These are phyloP conservation scores for Carpatolechia fugitivella DNA, from an alignment of 2,888 invertebrate genomes.

Conservation along the genomic window DNA sequence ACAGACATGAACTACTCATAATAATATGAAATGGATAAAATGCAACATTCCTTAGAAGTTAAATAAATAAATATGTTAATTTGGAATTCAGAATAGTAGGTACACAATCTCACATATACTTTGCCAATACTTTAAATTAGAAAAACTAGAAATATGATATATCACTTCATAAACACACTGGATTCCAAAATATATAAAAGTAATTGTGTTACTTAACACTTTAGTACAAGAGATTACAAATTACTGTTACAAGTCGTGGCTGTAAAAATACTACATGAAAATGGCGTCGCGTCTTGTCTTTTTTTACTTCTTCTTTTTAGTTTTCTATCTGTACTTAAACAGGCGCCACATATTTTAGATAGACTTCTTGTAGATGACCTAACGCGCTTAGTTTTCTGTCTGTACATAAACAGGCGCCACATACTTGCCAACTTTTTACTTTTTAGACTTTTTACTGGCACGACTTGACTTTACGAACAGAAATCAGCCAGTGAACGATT, in stretches of 20 bases:
- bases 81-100: constrained; percentile 27
- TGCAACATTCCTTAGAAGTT: constrained; percentile 19
- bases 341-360: no score
- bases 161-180: constrained; percentile 13
- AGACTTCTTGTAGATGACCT: no score
- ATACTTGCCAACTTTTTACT: no score
- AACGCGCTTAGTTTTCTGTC: no score
- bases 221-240: neutral
- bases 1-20: constrained; percentile 1
- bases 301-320: no score
- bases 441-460: no score
- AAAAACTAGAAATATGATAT: constrained; percentile 43
- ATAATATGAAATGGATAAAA: constrained; percentile 6
- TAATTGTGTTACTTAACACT: neutral
- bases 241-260: no score
- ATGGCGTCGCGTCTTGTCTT: no score
- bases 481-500: constrained; percentile 4
- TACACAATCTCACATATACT: constrained; percentile 31
- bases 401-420: no score
- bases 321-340: no score
- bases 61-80: constrained; percentile 27
- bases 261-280: no score
- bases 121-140: constrained; percentile 33
- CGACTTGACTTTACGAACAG: neutral
- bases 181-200: neutral